A percentile compares a stretch with the other conserved stretches of the same genome.
These are phyloP conservation scores for Cynoglossus semilaevis DNA, from an alignment of 2,113 vertebrate species.

Conservation along the genomic window DNA sequence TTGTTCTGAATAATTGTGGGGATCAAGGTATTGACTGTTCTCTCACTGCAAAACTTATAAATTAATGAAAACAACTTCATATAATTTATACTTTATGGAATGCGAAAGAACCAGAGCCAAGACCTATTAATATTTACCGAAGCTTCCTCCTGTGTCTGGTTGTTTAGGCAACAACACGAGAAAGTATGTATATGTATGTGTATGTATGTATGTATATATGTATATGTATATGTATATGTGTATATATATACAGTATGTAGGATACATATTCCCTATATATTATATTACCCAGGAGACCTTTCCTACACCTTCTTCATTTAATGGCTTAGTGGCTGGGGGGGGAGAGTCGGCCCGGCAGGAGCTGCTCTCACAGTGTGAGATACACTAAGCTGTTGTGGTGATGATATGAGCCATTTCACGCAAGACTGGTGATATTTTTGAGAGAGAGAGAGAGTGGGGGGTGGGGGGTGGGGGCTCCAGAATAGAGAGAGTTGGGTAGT, in stretches of 20 bases:
- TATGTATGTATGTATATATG: no score
- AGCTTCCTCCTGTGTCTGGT: no score
- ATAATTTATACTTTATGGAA: no score
- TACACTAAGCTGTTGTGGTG: conserved; percentile 42
- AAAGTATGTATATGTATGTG: no score
- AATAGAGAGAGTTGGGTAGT: conserved; percentile 14
- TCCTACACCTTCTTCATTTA: conserved; percentile 25
- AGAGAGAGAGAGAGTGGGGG: conserved; percentile 15
- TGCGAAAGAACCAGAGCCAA: no score
- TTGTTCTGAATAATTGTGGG: no score
- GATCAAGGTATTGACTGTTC: no score
- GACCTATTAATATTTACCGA: no score
- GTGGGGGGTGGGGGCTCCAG: not conserved
- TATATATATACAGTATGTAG: not conserved
- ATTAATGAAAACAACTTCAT: no score
- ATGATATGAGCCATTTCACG: conserved; percentile 66
- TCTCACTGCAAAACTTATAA: no score
- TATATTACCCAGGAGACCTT: no score
- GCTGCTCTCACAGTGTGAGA: conserved; percentile 48
- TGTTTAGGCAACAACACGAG: no score
- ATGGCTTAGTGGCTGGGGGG: conserved; percentile 37
- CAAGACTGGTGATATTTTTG: conserved; percentile 50
- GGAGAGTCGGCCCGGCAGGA: conserved; percentile 27
- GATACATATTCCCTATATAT: not conserved
- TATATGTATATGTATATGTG: not conserved